Conservation (phyloP, 2,113 vertebrate genomes). For the Triplophysa rosa region DNA sequence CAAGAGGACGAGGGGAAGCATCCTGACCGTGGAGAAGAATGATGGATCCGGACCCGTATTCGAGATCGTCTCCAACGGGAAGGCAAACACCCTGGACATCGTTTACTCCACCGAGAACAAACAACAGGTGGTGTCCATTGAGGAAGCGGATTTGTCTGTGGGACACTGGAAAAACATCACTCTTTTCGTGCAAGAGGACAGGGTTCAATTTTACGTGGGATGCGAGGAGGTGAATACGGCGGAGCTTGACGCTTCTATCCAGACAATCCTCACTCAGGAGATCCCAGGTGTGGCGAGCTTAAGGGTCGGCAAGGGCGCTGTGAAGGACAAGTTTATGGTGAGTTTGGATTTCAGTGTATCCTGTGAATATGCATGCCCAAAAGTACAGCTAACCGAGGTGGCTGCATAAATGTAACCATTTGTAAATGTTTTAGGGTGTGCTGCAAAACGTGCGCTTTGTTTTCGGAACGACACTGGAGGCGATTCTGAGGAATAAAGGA, state of each 20-base stretch:
- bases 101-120: conserved; percentile 86
- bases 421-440: conserved; percentile 78
- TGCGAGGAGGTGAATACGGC: conserved; percentile 92
- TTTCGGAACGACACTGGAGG: conserved; percentile 92
- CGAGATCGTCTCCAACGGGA: conserved; percentile 93
- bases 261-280: conserved; percentile 86
- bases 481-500: conserved; percentile 95
- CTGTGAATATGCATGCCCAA: too few relatives aligned
- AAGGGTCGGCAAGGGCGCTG: conserved; percentile 90
- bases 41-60: conserved; percentile 88
- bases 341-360: conserved; percentile 50
- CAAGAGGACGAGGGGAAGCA: conserved; percentile 86
- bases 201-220: conserved; percentile 89
- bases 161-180: conserved; percentile 96
- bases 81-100: conserved; percentile 93
- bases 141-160: conserved; percentile 89
- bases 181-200: conserved; percentile 93
- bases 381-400: background rate
- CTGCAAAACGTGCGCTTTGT: conserved; percentile 97
- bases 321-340: conserved; percentile 95
- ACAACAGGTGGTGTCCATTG: conserved; percentile 91
- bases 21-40: conserved; percentile 89
- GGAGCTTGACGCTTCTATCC: conserved; percentile 90
- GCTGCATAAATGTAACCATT: background rate
- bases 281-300: conserved; percentile 79